Evolutionary conservation across 2,113 vertebrate genomes (phyloP), one percentile per base, ranked within the genome.

Genomic region (Pogonocichla stellata): DNA sequence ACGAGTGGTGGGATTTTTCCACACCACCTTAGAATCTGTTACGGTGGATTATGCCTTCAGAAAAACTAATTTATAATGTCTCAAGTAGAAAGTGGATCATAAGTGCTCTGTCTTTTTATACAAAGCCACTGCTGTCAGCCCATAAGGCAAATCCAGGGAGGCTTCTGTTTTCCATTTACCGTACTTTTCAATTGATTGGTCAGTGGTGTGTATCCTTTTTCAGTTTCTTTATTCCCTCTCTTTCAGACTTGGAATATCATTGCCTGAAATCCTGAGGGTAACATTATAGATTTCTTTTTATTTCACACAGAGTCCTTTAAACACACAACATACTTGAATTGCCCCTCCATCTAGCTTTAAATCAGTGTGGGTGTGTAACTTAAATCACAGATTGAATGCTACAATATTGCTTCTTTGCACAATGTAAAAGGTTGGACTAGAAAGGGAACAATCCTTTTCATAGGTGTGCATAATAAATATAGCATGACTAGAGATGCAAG

Each of bases 121-220:
- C 72, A 94, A 90, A 96, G 88, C 65, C 80, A 71, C 79, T 57
- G 86, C 88, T 86, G 9, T 78, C 94, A 92, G 88, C 75, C 90
- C 80, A 83, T 64, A 61, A 86, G 88, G 43, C 88, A 95, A 96
- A 92, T 88, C 94, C 88, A 80, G 72, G 72, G 93, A 96, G 94
- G 77, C 62, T 97, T 96, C 88, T 96, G 85, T 78, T 95, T 97
- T 95, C 92, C 86, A 96, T 94, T 97, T 96, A 84, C 92, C 0
- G 1, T 81, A 84, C 31, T 93, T 96, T 95, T 88, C 84, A 73
- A 95, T 95, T 97, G 87, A 93, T 92, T 95, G 90, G 94, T 82
- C 91, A 95, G 87, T 88, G 93, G 45, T 88, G 90, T 96, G 93
- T 94, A 88, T 96, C 93, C 67, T 93, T 91, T 87, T 83, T 61